phyloP scores from a whole-genome alignment of 2,113 vertebrate species.

The Chionomys nivalis region DNA sequence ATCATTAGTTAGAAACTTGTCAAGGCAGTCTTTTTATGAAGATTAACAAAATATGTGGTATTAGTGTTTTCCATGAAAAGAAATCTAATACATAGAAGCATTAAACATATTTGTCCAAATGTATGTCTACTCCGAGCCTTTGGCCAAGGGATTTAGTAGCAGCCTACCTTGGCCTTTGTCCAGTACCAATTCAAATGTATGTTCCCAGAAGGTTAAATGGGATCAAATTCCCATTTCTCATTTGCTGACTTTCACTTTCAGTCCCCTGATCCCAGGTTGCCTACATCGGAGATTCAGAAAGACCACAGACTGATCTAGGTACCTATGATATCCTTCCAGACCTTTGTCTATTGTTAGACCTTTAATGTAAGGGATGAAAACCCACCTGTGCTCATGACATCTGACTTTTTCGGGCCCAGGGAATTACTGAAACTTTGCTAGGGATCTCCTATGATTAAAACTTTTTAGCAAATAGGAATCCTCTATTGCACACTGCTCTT shows the following conservation, averaged over 20 bases:
- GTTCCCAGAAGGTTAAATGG: conserved; percentile 52
- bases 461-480: conserved; percentile 59
- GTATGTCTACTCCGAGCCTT: background rate
- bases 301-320: background rate
- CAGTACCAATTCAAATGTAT: background rate
- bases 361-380: background rate
- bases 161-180: background rate
- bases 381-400: background rate
- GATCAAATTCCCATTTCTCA: conserved; percentile 29
- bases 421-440: conserved; percentile 5
- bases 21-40: conserved; percentile 63
- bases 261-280: background rate
- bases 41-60: conserved; percentile 39
- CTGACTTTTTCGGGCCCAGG: background rate
- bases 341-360: background rate
- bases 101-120: conserved; percentile 1
- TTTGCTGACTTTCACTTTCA: background rate
- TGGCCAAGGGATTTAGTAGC: conserved; percentile 9
- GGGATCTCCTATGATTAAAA: conserved; percentile 57
- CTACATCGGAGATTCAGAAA: background rate
- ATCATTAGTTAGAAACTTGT: conserved; percentile 74
- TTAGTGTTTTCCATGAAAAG: conserved; percentile 46
- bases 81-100: conserved; percentile 29
- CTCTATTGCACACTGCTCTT: conserved; percentile 20
- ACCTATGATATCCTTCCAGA: background rate